phyloP scores from a whole-genome alignment of 64 coral and sea anemone species.

The Trachythela sp. region DNA sequence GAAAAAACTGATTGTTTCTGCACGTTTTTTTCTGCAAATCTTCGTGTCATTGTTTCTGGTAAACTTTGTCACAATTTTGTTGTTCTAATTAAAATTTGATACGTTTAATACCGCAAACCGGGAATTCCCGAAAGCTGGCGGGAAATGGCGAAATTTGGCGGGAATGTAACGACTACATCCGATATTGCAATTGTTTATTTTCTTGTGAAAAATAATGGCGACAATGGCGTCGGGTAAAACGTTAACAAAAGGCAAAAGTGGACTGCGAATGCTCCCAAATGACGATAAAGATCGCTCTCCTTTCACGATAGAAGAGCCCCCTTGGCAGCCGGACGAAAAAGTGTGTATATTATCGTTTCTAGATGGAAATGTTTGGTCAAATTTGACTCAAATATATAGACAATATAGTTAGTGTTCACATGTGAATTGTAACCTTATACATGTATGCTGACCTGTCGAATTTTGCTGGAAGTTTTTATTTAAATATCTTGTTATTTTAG shows the following conservation, averaged over 20 bases:
- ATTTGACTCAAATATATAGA: background rate
- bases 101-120: background rate
- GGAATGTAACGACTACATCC: background rate
- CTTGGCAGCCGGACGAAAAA: conserved; percentile 78
- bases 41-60: no score
- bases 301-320: conserved; percentile 84
- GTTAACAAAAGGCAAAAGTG: conserved; percentile 83
- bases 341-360: conserved; percentile 2
- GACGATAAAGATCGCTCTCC: conserved; percentile 76
- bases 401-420: background rate
- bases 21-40: background rate
- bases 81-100: no score
- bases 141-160: background rate
- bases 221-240: conserved; percentile 95
- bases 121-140: background rate
- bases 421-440: background rate
- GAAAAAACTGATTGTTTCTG: background rate
- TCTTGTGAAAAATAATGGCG: background rate
- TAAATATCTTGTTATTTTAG: background rate
- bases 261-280: conserved; percentile 83
- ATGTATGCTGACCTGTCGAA: background rate
- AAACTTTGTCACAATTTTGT: background rate
- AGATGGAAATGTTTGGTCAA: background rate
- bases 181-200: background rate
- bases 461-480: background rate